Evolutionary conservation across 2,888 invertebrate species (phyloP), one percentile per base, ranked within the genome.

Genomic region (Hyppa rectilinea): DNA sequence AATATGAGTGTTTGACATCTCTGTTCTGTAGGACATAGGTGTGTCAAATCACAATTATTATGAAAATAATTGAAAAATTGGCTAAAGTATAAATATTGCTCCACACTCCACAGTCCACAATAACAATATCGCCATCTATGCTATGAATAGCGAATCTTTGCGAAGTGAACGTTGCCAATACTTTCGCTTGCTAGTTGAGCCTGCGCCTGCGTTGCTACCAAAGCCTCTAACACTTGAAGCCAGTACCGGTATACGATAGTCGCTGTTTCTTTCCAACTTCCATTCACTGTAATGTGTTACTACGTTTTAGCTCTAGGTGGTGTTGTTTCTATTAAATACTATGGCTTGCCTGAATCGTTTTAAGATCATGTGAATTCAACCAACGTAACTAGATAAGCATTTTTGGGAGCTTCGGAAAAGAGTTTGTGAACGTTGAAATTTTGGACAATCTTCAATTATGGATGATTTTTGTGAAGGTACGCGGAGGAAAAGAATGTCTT

Each of bases 121-220:
- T 55, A 23, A 45, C 5, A 50, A 47, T 53, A 71, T 64, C 80
- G 81, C 84, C 84, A 84, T 85, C 84, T 84, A 68, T 71, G 43
- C 23, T 12, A 3, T 4, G 9, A 34, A 26, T 10, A 2, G 20
- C 31, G 71, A 76, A 82, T 56, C 58, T 67, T 53, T 62, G 61
- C 52, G 56, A 67, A 61, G 56, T 68, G 59, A 71, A 64, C 53
- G 55, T 62, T 58, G 23, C 29, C 49, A 50, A 78, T 47, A 84
- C 75, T 80, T 78, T 78, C 74, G 53, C 75, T 71, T 10, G 53
- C 47, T 29, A 49, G 49, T 56, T 40, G 10, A 36, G 23, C 20
- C 7, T 68, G 50, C 43, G 53, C 36, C 23, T 12, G 43, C 49
- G 56, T 61, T 10, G 47, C 43, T 23, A 23, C 66, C 17, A 34